These are phyloP conservation scores for Gryllus bimaculatus DNA, from an alignment of 1,140 invertebrate species.

Conservation along the genomic window DNA sequence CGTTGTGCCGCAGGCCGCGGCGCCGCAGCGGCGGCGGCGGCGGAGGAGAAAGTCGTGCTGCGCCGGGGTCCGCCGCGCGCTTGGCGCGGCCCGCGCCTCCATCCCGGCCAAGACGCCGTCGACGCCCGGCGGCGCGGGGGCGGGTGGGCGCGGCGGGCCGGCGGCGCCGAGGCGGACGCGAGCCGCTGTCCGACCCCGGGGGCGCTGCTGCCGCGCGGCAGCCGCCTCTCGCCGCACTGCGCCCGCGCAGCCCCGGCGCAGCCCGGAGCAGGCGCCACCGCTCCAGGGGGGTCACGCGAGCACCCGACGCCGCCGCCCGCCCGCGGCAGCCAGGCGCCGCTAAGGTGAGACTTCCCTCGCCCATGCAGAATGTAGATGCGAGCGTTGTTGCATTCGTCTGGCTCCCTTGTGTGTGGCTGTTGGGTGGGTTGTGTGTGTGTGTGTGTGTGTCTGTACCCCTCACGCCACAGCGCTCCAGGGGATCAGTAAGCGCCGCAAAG, in stretches of 20 bases:
- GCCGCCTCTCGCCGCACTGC: slow-evolving; percentile 25
- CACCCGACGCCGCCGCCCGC: not conserved
- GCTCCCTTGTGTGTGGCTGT: no score
- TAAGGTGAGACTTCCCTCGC: not conserved
- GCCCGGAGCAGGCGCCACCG: slow-evolving; percentile 23
- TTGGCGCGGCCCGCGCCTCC: slow-evolving; percentile 14
- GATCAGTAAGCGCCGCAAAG: no score
- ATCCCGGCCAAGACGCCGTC: slow-evolving; percentile 16
- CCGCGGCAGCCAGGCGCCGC: not conserved
- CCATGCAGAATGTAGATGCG: no score
- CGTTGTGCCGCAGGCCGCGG: slow-evolving; percentile 11
- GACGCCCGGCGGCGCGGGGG: slow-evolving; percentile 48
- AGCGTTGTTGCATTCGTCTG: no score
- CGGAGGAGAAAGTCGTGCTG: not conserved
- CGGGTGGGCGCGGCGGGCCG: slow-evolving; percentile 47
- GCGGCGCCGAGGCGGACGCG: slow-evolving; percentile 39
- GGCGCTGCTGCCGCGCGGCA: slow-evolving; percentile 34
- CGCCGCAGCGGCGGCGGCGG: slow-evolving; percentile 19
- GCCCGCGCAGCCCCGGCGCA: slow-evolving; percentile 26
- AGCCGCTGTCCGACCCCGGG: slow-evolving; percentile 49
- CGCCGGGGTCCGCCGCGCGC: not conserved
- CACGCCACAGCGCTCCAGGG: no score
- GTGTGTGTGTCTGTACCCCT: no score
- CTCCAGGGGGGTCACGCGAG: slow-evolving; percentile 9
- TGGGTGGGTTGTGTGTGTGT: no score